Base-by-base conservation (phyloP, 2,888 invertebrate species). In the Neoascia interrupta region DNA sequence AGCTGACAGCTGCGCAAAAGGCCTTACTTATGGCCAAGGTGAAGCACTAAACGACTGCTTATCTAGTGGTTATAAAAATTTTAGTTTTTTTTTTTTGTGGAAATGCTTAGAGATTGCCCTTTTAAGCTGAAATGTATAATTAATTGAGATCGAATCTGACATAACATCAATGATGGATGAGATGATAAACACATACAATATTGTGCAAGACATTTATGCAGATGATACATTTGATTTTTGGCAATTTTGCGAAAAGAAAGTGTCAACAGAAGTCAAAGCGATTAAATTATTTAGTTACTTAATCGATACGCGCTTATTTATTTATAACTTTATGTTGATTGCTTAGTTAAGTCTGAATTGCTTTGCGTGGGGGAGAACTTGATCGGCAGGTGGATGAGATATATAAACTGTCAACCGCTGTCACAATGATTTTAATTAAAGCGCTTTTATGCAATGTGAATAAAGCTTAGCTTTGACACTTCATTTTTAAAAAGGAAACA, bases 311-410 rank as follows among this genome's bases (percentile, higher is more conserved):
- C 6, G 21, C 18, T 45, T 18, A 36, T 37, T 54, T 66, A 66
- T 66, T 66, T 66, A 56, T 66, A 37, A 34, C 11, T 13, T 15
- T 45, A 37, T 56, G 66, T 15, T 45, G 34, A 66, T 54, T 28
- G 34, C 1, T 36, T 1, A n/a, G 11, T n/a, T 15, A 15, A 53
- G 26, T 53, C 23, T n/a, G 19, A 74, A 41, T 61, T 37, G 5
- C 16, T 18, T 41, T 69, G 61, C 74, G 61, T 69, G 61, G 41
- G 36, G 47, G n/a, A n/a, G 54, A 61, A 68, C 28, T 53, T 61
- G 61, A 47, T 26, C 60, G 49, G 28, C 1, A 41, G 41, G 23
- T 36, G 47, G 1, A 39, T n/a, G 8, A 28, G 68, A 68, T 68
- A 68, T 15, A 51, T 23, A 68, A 41, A 61, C 47, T 47, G 15